Evolutionary conservation across 2,113 vertebrate species (phyloP).

Genomic region (Otus sunia): DNA sequence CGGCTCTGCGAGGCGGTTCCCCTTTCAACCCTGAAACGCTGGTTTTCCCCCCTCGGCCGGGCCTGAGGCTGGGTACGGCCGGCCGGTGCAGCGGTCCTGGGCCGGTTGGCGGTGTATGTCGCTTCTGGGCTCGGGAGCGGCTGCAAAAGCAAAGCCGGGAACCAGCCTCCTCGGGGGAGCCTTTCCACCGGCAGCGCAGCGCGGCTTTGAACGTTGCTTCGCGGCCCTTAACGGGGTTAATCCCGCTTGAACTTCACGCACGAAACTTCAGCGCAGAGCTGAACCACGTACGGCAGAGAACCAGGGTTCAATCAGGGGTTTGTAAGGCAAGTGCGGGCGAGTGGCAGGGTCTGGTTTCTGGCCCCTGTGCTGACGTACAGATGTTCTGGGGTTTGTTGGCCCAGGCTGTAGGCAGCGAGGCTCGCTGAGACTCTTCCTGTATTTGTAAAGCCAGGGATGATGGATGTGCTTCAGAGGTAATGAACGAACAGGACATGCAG

Average conservation of each 20-base stretch:
- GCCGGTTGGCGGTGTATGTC: accelerated
- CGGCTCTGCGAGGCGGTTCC: not conserved
- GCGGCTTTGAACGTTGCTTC: accelerated
- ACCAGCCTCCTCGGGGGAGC: too few relatives aligned
- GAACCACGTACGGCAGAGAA: accelerated
- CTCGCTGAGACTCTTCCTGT: not conserved
- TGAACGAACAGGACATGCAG: not conserved
- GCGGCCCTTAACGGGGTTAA: accelerated
- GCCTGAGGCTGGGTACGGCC: not conserved
- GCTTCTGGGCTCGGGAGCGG: not conserved
- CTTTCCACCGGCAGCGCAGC: accelerated
- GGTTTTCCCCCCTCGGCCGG: not conserved
- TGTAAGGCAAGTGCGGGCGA: accelerated
- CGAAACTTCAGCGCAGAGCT: not conserved
- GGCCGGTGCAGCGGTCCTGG: not conserved
- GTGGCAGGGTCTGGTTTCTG: not conserved
- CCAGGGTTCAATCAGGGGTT: accelerated
- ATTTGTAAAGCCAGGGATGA: not conserved
- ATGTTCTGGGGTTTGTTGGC: not conserved
- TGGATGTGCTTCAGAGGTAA: not conserved
- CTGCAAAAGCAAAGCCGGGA: not conserved
- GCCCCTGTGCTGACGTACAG: accelerated
- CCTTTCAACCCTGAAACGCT: accelerated
- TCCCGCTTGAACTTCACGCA: accelerated
- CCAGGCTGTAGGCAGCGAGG: not conserved